phyloP scores from a whole-genome alignment of 2,113 vertebrate genomes.

The Pterocles orientalis region DNA sequence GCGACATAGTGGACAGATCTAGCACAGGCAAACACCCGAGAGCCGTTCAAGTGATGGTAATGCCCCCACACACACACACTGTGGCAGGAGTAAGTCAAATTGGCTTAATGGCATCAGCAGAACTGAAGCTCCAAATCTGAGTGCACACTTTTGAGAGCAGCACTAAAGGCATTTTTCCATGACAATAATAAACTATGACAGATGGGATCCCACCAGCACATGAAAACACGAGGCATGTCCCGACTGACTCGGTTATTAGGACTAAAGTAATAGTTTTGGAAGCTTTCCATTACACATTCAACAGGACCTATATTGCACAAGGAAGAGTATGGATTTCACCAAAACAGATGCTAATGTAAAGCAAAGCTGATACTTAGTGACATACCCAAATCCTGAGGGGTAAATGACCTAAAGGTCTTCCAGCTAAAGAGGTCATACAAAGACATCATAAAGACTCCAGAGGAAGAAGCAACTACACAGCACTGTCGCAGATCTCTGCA shows the following conservation, averaged over 20 bases:
- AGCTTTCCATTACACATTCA: not conserved
- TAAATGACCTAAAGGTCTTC: not conserved
- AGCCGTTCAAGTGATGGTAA: not conserved
- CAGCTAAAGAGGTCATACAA: not conserved
- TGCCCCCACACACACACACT: not conserved
- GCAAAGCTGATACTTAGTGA: not conserved
- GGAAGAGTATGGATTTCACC: not conserved
- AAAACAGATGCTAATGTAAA: not conserved
- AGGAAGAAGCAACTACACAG: not conserved
- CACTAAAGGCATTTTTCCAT: not conserved
- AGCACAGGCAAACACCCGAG: not conserved
- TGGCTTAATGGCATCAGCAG: not conserved
- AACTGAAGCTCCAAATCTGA: not conserved
- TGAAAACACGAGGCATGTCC: not conserved
- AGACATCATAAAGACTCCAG: not conserved
- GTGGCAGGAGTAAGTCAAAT: not conserved
- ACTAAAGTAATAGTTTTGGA: not conserved
- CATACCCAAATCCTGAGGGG: not conserved
- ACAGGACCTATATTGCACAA: not conserved
- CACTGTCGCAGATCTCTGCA: not conserved
- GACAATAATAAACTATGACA: not conserved
- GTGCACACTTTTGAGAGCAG: not conserved
- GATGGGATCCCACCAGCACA: not conserved
- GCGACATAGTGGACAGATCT: not conserved
- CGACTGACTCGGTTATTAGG: not conserved